Evolutionary conservation across 2,888 invertebrate species (phyloP), one percentile per base, ranked within the genome.

Genomic region (Nebria salina): DNA sequence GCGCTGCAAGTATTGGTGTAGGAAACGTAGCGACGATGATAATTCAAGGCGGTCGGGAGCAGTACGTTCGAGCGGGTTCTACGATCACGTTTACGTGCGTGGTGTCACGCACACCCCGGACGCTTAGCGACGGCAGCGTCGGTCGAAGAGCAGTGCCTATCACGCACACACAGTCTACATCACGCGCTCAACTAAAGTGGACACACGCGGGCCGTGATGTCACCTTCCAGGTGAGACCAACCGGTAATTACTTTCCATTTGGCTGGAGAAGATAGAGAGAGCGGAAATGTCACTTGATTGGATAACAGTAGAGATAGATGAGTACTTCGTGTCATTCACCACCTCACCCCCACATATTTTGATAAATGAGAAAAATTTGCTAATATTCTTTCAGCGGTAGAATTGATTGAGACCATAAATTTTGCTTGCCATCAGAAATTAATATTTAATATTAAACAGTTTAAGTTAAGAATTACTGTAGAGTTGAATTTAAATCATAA

Each of bases 1-100:
- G 34, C 5, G 54, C 54, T 11, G 54, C 54, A 6, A n/a, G 34
- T 34, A 34, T 34, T 34, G 43, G 64, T 41, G 34, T 41, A 6
- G 66, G 74, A 15, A 73, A 54, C 34, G 79, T 72, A 20, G 90
- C 91, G 65, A 88, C 89, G 82, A 54, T 54, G 54, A 54, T 54
- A 54, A 91, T 92, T 86, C 89, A 90, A 86, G 92, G 91, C 75
- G 91, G 91, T 9, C 88, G 89, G 73, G 91, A 91, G 87, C 90
- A 91, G 85, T 90, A 89, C 86, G 90, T 91, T 80, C 88, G 89
- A 82, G 87, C 88, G 82, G 92, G 92, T 74, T 90, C 91, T 84
- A 91, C 90, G 75, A 89, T 91, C 86, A 91, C 90, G 84, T 89
- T 92, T 85, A 90, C 90, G 84, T 92, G 92, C 88, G 89, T 91